Base-by-base conservation (phyloP, 2,113 vertebrate genomes). In the Aphyosemion australe region DNA sequence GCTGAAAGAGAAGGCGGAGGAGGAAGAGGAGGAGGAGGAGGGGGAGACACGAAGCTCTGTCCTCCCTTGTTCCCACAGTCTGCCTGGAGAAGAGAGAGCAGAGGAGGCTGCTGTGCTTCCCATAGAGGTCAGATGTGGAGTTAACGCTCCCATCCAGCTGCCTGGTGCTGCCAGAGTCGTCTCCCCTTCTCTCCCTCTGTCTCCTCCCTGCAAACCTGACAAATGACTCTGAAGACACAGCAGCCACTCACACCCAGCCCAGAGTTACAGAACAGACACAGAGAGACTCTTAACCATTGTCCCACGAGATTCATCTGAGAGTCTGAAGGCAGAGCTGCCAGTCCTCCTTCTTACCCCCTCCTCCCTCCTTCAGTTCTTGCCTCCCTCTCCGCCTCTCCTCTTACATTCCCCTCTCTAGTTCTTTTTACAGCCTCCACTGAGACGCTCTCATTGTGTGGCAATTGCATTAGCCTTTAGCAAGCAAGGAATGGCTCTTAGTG, bases 391-490 rank as follows among this genome's bases (percentile, higher is more conserved):
- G 75, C 82, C 78, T 85, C 82, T 85, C 84, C 77, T 84, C 82
- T 86, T 88, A 87, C 84, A 84, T 74, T 85, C 73, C 84, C 71
- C 83, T 81, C 83, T 79, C 69, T 55, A 50, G 71, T 73, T 84
- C 78, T 83, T 89, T 87, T 85, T 82, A 82, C 88, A 87, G 83
- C 84, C 86, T 92, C 90, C 80, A 31, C 78, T 83, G 85, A 92
- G 90, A 89, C 84, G 74, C 79, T 88, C 84, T 92, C 86, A 88
- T 88, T 88, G 87, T 88, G 87, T 88, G 81, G 87, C 90, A 90
- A 92, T 92, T 92, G 88, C 89, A 92, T 92, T 93, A 93, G 87
- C 86, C 89, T 89, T 89, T 83, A 88, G 84, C 82, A 66, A 86
- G 83, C 76, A 53, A 82, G 87, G 84, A 89, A 85, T 83, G 79